Conservation (phyloP, 1,140 invertebrate genomes). For the Conus ventricosus region DNA sequence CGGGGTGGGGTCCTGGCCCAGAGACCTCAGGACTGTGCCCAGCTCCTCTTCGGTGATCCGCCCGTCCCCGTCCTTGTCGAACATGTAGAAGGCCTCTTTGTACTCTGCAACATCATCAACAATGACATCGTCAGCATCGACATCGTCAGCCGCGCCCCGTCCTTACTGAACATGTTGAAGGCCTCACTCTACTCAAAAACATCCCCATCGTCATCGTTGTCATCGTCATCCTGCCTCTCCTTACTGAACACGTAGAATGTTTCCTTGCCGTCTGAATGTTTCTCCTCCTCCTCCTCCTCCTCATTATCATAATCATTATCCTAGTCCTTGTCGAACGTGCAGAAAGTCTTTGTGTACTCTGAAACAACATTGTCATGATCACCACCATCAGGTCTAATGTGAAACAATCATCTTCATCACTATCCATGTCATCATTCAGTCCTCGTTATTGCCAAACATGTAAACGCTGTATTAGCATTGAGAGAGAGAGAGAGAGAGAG, state of each 20-base stretch:
- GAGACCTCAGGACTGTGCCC: constrained; percentile 53
- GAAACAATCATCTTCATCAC: too few species aligned
- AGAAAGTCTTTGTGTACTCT: too few species aligned
- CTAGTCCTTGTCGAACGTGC: too few species aligned
- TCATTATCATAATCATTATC: too few species aligned
- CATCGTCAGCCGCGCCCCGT: neutral
- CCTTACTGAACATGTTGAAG: neutral
- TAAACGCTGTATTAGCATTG: too few species aligned
- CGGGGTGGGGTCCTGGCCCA: constrained; percentile 60
- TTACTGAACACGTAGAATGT: too few species aligned
- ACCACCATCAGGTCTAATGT: too few species aligned
- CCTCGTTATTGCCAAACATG: neutral
- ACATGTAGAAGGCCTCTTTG: constrained; percentile 56
- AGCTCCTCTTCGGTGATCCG: constrained; percentile 56
- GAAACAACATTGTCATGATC: neutral
- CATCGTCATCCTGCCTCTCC: neutral
- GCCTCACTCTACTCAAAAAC: neutral
- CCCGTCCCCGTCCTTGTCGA: constrained; percentile 61
- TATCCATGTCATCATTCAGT: neutral
- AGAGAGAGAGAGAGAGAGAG: neutral
- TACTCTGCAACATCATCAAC: constrained; percentile 38
- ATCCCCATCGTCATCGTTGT: neutral
- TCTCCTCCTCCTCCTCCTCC: too few species aligned
- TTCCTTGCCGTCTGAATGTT: too few species aligned
- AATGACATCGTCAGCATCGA: neutral